Evolutionary conservation across 2,888 invertebrate species (phyloP).

Genomic region (Macrosoma leucophasiata): DNA sequence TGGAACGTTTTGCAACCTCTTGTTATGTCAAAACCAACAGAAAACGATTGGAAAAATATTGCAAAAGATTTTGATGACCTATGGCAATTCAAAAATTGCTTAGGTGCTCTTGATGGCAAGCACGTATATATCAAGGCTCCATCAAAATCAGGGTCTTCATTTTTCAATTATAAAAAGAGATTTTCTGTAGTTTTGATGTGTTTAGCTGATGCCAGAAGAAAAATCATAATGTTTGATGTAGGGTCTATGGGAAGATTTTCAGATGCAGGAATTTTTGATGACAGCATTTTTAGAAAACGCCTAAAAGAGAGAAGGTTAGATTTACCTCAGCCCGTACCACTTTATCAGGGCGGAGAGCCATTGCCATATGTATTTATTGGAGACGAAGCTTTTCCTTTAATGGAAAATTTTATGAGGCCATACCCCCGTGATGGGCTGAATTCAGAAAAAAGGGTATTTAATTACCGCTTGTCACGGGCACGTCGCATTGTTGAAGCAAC

Average conservation of each 20-base stretch:
- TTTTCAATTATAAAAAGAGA: constrained; percentile 22
- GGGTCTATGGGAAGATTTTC: constrained; percentile 21
- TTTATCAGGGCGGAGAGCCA: constrained; percentile 16
- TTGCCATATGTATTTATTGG: constrained; percentile 26
- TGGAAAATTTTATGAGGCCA: constrained; percentile 26
- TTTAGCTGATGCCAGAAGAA: constrained; percentile 21
- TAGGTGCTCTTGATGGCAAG: constrained; percentile 19
- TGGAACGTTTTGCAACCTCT: constrained; percentile 23
- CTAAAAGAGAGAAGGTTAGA: constrained; percentile 20
- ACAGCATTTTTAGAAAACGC: constrained; percentile 20
- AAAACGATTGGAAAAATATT: constrained; percentile 21
- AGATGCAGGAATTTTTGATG: constrained; percentile 21
- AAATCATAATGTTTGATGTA: constrained; percentile 20
- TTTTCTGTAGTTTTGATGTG: constrained; percentile 21
- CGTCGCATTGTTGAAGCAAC: constrained; percentile 26
- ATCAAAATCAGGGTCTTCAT: constrained; percentile 17
- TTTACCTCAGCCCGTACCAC: constrained; percentile 20
- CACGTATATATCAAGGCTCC: constrained; percentile 19
- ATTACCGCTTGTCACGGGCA: constrained; percentile 10
- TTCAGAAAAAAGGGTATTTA: constrained; percentile 1
- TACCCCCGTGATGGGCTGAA: constrained; percentile 21
- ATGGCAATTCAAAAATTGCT: constrained; percentile 24
- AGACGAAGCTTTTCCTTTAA: constrained; percentile 23
- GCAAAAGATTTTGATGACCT: constrained; percentile 26
- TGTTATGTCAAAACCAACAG: constrained; percentile 20